Conservation (phyloP, 2,113 vertebrate species). For the Syngnathoides biaculeatus region DNA sequence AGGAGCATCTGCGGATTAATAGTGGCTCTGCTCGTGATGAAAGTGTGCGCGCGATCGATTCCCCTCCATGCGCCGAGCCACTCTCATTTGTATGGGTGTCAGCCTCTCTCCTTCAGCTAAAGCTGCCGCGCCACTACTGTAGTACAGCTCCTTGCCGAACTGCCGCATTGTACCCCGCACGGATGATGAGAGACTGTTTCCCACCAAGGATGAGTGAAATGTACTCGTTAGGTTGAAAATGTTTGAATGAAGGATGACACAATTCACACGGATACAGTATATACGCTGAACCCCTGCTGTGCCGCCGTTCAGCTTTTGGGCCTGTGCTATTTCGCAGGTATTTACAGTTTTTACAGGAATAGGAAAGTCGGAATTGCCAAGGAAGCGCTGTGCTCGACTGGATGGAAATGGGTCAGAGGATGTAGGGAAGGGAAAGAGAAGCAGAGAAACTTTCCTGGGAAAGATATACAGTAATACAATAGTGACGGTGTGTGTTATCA, state of each 20-base stretch:
- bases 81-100: constrained; percentile 70
- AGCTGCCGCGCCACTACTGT: constrained; percentile 68
- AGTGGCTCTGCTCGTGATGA: constrained; percentile 15
- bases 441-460: too few species aligned
- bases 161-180: constrained; percentile 71
- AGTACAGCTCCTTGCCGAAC: constrained; percentile 51
- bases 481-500: too few species aligned
- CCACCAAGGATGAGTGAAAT: constrained; percentile 53
- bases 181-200: constrained; percentile 43
- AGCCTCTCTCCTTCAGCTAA: constrained; percentile 68
- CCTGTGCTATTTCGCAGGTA: neutral
- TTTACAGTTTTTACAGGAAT: neutral
- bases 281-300: neutral
- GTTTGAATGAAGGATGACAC: constrained; percentile 4
- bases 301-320: too few species aligned
- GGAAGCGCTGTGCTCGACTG: too few species aligned
- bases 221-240: constrained; percentile 33
- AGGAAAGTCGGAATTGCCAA: too few species aligned
- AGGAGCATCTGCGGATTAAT: constrained; percentile 5
- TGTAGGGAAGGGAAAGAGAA: too few species aligned
- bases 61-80: constrained; percentile 41
- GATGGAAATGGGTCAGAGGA: too few species aligned
- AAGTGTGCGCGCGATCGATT: constrained; percentile 50
- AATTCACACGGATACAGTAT: constrained; percentile 14
- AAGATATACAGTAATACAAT: too few species aligned